These are phyloP conservation scores for Oscheius sp. DNA, from an alignment of 2,888 invertebrate genomes.

Conservation along the genomic window DNA sequence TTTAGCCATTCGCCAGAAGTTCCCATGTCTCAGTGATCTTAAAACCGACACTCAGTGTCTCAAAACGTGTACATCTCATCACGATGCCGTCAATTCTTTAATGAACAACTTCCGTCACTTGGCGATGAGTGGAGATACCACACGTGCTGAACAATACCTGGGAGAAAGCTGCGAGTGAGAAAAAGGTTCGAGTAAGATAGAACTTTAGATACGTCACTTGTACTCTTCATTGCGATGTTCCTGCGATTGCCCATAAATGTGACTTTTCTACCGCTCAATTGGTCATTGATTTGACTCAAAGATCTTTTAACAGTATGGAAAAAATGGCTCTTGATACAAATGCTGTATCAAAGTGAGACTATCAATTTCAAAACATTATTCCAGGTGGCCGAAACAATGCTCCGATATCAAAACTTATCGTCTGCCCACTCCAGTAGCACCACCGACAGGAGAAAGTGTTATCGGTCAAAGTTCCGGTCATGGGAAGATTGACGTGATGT, in stretches of 20 bases:
- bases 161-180: slow-evolving; percentile 64
- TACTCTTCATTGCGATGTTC: slow-evolving; percentile 66
- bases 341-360: slow-evolving; percentile 55
- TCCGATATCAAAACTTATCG: slow-evolving; percentile 65
- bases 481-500: slow-evolving; percentile 6
- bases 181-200: background rate
- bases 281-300: slow-evolving; percentile 53
- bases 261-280: slow-evolving; percentile 63
- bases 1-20: slow-evolving; percentile 59
- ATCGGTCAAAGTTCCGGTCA: slow-evolving; percentile 41
- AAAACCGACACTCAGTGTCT: slow-evolving; percentile 59
- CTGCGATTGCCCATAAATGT: slow-evolving; percentile 64
- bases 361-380: background rate
- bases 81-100: slow-evolving; percentile 60
- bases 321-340: slow-evolving; percentile 67
- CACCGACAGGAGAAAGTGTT: slow-evolving; percentile 35
- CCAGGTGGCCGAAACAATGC: slow-evolving; percentile 66
- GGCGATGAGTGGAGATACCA: slow-evolving; percentile 64
- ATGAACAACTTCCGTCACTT: slow-evolving; percentile 53
- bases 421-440: slow-evolving; percentile 50
- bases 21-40: slow-evolving; percentile 61
- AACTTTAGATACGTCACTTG: slow-evolving; percentile 61
- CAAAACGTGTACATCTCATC: slow-evolving; percentile 63
- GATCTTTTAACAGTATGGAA: slow-evolving; percentile 63
- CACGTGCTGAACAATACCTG: slow-evolving; percentile 63